A percentile compares a stretch with the other conserved stretches of the same genome.
Evolutionary conservation across 1,140 invertebrate species (phyloP).

Genomic region (Drosophila lacteicornis): DNA sequence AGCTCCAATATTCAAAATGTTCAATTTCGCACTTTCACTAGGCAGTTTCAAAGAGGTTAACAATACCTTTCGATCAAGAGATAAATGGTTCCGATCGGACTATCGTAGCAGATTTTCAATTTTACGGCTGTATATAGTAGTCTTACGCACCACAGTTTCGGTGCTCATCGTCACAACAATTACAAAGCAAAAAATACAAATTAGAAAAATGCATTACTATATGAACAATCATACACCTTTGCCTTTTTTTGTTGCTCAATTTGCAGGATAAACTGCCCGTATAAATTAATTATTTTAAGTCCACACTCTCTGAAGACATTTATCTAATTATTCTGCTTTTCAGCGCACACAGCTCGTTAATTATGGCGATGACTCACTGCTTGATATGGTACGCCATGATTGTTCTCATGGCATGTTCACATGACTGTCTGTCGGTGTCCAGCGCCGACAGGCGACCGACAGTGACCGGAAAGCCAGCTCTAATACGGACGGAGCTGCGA

Average conservation of each 20-base stretch:
- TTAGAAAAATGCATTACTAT: no score
- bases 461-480: constrained; percentile 85
- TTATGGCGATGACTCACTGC: constrained; percentile 32
- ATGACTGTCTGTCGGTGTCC: constrained; percentile 22
- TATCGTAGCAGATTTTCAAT: no score
- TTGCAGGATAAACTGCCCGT: background rate
- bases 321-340: constrained; percentile 11
- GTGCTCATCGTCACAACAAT: no score
- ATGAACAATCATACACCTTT: no score
- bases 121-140: no score
- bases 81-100: no score
- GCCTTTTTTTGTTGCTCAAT: background rate
- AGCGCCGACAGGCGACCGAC: constrained; percentile 12
- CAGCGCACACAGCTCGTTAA: constrained; percentile 35
- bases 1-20: no score
- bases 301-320: background rate
- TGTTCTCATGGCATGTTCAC: constrained; percentile 11
- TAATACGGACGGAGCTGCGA: constrained; percentile 90
- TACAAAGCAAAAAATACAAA: no score
- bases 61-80: no score
- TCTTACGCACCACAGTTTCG: no score
- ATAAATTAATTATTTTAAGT: background rate
- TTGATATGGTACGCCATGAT: constrained; percentile 5
- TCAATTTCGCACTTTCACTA: no score
- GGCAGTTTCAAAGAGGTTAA: no score